These are phyloP conservation scores for Drosophila insularis DNA, from an alignment of 1,140 invertebrate species.

Conservation along the genomic window DNA sequence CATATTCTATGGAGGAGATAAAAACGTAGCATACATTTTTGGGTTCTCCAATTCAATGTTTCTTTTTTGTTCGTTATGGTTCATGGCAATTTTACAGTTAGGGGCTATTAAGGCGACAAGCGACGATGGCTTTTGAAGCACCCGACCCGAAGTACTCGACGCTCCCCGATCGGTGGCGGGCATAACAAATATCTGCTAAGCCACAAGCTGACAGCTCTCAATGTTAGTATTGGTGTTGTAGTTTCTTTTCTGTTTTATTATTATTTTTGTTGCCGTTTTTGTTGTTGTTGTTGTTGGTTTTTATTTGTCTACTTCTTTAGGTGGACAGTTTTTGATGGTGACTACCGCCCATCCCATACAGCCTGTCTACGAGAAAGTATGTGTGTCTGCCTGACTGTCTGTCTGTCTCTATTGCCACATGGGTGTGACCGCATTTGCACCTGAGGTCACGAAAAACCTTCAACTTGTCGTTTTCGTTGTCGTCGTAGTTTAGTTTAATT, in stretches of 20 bases:
- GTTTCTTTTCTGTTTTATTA: background rate
- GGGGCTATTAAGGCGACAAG: slow-evolving; percentile 42
- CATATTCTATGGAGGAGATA: background rate
- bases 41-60: slow-evolving; percentile 8
- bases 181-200: slow-evolving; percentile 44
- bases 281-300: slow-evolving; percentile 27
- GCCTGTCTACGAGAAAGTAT: background rate
- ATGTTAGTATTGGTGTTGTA: slow-evolving; percentile 13
- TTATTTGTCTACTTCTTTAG: slow-evolving; percentile 38
- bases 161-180: slow-evolving; percentile 2
- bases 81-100: slow-evolving; percentile 52
- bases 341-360: background rate
- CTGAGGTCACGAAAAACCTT: slow-evolving; percentile 60
- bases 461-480: slow-evolving; percentile 20
- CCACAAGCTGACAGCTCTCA: slow-evolving; percentile 15
- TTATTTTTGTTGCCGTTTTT: background rate
- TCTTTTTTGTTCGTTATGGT: background rate
- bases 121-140: background rate
- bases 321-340: slow-evolving; percentile 22
- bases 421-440: slow-evolving; percentile 71
- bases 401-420: slow-evolving; percentile 33
- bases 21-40: slow-evolving; percentile 57
- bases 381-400: slow-evolving; percentile 20
- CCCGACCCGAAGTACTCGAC: background rate
- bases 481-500: slow-evolving; percentile 64